These are phyloP conservation scores for Maniola hyperantus DNA, from an alignment of 2,888 invertebrate genomes.

Conservation along the genomic window DNA sequence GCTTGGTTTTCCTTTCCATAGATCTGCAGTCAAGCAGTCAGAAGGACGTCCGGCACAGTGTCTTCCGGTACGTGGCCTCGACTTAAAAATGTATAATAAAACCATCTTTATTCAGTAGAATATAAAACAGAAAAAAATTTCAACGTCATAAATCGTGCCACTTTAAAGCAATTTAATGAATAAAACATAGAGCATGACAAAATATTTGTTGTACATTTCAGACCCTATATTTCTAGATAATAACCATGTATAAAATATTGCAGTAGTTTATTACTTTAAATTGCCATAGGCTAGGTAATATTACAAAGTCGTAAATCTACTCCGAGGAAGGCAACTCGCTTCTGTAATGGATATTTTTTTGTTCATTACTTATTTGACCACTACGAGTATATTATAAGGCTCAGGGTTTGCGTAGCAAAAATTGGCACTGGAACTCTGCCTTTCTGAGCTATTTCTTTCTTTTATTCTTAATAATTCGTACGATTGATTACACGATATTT, in stretches of 20 bases:
- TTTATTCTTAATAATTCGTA: no score
- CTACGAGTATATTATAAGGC: neutral
- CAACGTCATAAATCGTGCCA: neutral
- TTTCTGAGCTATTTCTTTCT: neutral
- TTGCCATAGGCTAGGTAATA: constrained; percentile 36
- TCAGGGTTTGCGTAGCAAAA: neutral
- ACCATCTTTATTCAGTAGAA: neutral
- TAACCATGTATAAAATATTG: constrained; percentile 35
- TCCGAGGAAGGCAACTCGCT: constrained; percentile 27
- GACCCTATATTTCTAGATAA: constrained; percentile 19
- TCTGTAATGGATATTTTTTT: constrained; percentile 29
- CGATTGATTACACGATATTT: no score
- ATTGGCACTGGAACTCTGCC: neutral
- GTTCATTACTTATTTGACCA: constrained; percentile 6
- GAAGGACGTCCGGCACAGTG: no score
- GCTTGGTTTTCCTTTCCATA: no score
- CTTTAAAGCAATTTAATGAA: constrained; percentile 13
- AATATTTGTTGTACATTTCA: constrained; percentile 18
- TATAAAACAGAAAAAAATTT: neutral
- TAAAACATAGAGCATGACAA: constrained; percentile 17
- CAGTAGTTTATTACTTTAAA: constrained; percentile 35
- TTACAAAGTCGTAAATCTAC: constrained; percentile 31
- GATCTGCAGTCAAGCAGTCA: no score
- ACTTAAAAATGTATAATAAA: neutral
- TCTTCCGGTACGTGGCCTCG: no score